phyloP scores from a whole-genome alignment of 2,888 invertebrate species.

The Rhagophthalmus giganteus region DNA sequence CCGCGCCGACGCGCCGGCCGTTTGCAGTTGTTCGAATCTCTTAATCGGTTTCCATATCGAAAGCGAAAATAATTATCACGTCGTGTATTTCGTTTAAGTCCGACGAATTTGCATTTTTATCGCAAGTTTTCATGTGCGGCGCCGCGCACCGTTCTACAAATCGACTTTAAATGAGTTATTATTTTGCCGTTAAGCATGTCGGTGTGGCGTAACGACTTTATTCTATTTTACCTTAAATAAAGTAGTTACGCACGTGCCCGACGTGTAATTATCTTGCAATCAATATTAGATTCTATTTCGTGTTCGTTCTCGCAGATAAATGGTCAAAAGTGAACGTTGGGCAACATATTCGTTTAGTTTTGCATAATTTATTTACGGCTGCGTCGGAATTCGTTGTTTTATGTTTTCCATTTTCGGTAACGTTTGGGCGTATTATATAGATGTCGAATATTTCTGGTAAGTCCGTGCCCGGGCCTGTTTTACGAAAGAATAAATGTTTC shows the following conservation, averaged over 20 bases:
- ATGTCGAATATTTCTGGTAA: no score
- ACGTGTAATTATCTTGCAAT: constrained; percentile 35
- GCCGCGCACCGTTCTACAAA: constrained; percentile 24
- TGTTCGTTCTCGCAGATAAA: constrained; percentile 1
- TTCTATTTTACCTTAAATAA: constrained; percentile 23
- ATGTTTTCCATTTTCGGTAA: no score
- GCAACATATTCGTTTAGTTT: no score
- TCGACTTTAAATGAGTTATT: constrained; percentile 33
- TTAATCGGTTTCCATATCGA: background rate
- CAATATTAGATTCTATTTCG: constrained; percentile 33
- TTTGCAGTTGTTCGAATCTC: background rate
- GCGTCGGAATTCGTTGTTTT: no score
- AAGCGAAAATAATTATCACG: constrained; percentile 20
- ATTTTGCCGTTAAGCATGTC: constrained; percentile 28
- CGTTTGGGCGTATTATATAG: no score
- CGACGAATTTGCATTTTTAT: constrained; percentile 29
- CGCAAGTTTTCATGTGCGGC: constrained; percentile 23
- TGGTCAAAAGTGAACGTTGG: no score
- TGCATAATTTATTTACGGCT: no score
- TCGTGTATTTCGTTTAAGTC: constrained; percentile 6
- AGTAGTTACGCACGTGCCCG: constrained; percentile 22
- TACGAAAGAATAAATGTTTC: background rate
- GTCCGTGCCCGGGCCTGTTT: no score
- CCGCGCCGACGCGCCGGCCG: no score
- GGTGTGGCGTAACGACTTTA: constrained; percentile 27